These are phyloP conservation scores for Coregonus clupeaformis DNA, from an alignment of 2,113 vertebrate species.

Conservation along the genomic window DNA sequence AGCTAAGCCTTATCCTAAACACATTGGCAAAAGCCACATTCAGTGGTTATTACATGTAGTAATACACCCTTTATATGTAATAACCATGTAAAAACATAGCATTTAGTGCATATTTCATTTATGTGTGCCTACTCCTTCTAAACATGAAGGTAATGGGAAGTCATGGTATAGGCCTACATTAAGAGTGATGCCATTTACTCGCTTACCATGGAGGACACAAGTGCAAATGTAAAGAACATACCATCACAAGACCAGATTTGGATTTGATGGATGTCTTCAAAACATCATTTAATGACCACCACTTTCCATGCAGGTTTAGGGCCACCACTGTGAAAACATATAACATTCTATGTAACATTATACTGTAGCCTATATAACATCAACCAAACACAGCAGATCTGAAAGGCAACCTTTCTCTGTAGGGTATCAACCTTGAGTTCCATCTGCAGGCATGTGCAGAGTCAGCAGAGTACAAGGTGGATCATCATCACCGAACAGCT, in stretches of 20 bases:
- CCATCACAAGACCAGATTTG: slow-evolving; percentile 78
- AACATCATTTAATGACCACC: slow-evolving; percentile 82
- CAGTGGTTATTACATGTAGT: not conserved
- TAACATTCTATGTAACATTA: not conserved
- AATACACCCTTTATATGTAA: not conserved
- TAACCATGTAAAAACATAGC: too few species aligned
- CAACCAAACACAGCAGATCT: not conserved
- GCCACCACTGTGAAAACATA: slow-evolving; percentile 76
- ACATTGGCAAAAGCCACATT: too few species aligned
- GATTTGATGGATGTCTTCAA: slow-evolving; percentile 76
- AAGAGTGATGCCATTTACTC: not conserved
- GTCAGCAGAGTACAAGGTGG: slow-evolving; percentile 49
- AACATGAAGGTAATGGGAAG: too few species aligned
- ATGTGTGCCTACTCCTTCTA: not conserved
- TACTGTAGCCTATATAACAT: not conserved
- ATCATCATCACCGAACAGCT: slow-evolving; percentile 62
- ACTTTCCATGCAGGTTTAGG: slow-evolving; percentile 75
- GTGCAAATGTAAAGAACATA: slow-evolving; percentile 49
- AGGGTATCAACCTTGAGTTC: slow-evolving; percentile 49
- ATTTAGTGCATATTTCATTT: not conserved
- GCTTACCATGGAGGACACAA: not conserved
- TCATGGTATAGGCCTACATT: not conserved
- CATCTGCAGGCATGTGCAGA: slow-evolving; percentile 57
- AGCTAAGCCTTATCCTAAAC: slow-evolving; percentile 10
- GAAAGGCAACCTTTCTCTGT: not conserved